Conservation (phyloP, 2,113 vertebrate species). For the Cottus gobio region DNA sequence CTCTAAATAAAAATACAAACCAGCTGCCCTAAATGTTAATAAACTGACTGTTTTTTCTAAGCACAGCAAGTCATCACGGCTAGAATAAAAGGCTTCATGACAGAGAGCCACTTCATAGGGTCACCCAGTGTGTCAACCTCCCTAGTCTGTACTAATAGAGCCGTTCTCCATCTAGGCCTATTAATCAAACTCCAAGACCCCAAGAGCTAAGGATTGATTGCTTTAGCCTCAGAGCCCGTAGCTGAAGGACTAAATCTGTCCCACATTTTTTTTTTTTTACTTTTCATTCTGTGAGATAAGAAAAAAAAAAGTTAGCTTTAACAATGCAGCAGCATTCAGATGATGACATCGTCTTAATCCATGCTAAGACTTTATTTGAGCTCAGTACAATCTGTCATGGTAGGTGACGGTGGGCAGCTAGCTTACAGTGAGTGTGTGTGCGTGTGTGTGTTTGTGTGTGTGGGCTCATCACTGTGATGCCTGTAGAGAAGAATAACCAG, state of each 20-base stretch:
- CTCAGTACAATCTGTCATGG: neutral
- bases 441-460: neutral
- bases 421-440: neutral
- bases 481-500: constrained; percentile 17
- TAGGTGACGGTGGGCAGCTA: too few species aligned
- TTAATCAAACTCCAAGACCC: constrained; percentile 52
- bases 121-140: constrained; percentile 34
- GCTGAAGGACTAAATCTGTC: constrained; percentile 36
- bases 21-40: constrained; percentile 10
- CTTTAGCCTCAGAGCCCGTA: constrained; percentile 27
- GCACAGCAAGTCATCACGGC: constrained; percentile 17
- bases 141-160: constrained; percentile 41
- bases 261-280: neutral
- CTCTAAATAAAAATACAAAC: constrained; percentile 14
- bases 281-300: constrained; percentile 32
- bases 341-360: constrained; percentile 23
- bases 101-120: constrained; percentile 33
- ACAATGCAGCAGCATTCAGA: constrained; percentile 32
- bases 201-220: constrained; percentile 52
- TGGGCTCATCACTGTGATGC: constrained; percentile 9
- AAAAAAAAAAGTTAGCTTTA: neutral
- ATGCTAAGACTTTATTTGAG: constrained; percentile 1
- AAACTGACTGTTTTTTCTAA: constrained; percentile 4
- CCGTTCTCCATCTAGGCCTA: constrained; percentile 39
- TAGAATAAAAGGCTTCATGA: constrained; percentile 24